Base-by-base conservation (phyloP, 2,113 vertebrate genomes). In the Athene cunicularia region DNA sequence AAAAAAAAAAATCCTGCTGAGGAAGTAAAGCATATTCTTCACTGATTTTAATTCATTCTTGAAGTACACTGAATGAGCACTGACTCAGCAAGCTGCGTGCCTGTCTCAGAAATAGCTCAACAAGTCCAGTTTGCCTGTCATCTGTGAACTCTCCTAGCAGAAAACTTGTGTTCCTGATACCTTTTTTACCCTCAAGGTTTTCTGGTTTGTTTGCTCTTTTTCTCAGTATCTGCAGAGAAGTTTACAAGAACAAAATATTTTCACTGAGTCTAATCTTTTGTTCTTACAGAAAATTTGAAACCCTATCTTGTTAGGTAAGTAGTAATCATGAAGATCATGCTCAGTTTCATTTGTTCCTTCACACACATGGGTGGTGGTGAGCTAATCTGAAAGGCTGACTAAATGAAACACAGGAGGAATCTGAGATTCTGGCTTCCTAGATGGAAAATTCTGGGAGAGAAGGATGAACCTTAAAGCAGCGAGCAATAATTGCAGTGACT, bases 31-130 rank as follows among this genome's bases (percentile, higher is more conserved):
- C 12, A 53, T 86, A 47, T 91, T 94, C 45, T 62, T 86, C 70
- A 76, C 5, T 5, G 5, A 37, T 83, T 91, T 82, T 70, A 87
- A 88, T 86, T 94, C 50, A 55, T 85, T 89, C 77, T 94, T 87
- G 86, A 94, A 95, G 77, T 86, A 93, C 37, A 47, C 24, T 68
- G 68, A 84, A 71, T 10, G 58, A 93, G 26, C 50, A 62, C 89
- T 97, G 95, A 95, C 62, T 95, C 86, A 94, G 91, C 95, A 90
- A 92, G 50, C 33, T 87, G 81, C 67, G 17, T 56, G 58, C 19
- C 43, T 75, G 23, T 49, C 70, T 89, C 62, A 86, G 76, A 89
- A 90, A 82, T 0, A 85, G n/a, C 32, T 79, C 22, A 52, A 52
- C 39, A 62, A 88, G 41, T 32, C 55, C 55, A 39, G 28, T 45